A percentile compares a stretch with the other conserved stretches of the same genome.
Conservation (phyloP, 2,113 vertebrate species). For the Zosterops hypoxanthus region DNA sequence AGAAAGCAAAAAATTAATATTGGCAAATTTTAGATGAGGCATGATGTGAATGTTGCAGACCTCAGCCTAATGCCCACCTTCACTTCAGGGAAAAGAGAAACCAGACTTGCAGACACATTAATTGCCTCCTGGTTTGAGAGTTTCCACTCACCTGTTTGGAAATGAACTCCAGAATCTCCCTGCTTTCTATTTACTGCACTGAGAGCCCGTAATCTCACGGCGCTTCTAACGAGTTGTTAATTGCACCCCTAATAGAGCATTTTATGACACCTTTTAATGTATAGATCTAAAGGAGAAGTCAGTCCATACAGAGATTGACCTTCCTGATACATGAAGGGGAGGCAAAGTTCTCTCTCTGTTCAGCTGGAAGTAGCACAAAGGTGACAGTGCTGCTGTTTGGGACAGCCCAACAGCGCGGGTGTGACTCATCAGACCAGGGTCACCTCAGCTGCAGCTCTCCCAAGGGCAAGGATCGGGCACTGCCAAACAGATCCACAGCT, state of each 20-base stretch:
- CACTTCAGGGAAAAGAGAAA: constrained; percentile 33
- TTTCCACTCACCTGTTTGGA: neutral
- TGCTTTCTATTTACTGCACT: neutral
- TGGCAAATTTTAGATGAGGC: constrained; percentile 8
- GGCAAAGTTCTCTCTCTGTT: neutral
- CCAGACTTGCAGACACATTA: constrained; percentile 11
- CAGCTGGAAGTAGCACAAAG: neutral
- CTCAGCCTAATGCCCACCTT: constrained; percentile 14
- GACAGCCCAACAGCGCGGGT: rapidly evolving
- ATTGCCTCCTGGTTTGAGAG: neutral
- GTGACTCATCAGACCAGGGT: neutral
- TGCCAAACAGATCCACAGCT: neutral
- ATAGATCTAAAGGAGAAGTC: neutral
- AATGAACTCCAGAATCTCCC: neutral
- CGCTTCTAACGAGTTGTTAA: neutral
- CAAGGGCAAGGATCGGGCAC: neutral
- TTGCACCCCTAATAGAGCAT: neutral
- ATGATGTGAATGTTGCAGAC: neutral
- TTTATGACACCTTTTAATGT: neutral
- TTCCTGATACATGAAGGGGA: neutral
- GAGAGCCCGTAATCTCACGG: neutral
- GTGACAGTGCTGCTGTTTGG: neutral
- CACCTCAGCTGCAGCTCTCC: neutral
- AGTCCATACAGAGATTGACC: rapidly evolving
- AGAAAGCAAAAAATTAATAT: neutral